A percentile compares a stretch with the other conserved stretches of the same genome.
Evolutionary conservation across 2,797 vertebrate species (phyloP).

Genomic region (Hozukius guyotensis): DNA sequence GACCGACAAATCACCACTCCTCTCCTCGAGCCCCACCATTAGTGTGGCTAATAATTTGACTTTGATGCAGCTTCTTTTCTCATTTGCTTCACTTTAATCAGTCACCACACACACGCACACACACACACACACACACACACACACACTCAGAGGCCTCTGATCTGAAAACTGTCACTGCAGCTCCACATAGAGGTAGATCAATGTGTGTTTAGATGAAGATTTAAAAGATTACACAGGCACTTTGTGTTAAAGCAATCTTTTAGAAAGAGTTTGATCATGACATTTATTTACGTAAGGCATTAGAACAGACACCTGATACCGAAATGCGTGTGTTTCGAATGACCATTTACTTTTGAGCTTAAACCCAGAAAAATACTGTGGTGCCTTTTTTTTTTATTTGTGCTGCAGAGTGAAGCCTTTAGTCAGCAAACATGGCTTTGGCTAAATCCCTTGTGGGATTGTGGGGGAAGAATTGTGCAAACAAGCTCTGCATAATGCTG

Average conservation of each 20-base stretch:
- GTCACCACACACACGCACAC: neutral
- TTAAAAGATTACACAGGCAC: neutral
- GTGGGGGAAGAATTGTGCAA: conserved; percentile 25
- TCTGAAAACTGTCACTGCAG: conserved; percentile 16
- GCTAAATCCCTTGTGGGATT: conserved; percentile 33
- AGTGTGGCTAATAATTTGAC: conserved; percentile 2
- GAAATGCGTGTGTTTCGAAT: neutral
- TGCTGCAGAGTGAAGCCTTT: conserved; percentile 35
- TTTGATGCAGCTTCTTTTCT: conserved; percentile 26
- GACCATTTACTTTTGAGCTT: conserved; percentile 19
- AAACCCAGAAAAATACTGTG: neutral
- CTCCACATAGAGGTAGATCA: conserved; percentile 15
- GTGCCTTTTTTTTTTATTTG: conserved; percentile 28
- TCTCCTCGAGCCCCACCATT: neutral
- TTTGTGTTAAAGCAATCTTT: conserved; percentile 5
- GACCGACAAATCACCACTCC: neutral
- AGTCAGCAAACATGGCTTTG: conserved; percentile 55
- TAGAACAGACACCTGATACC: neutral
- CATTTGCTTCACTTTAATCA: conserved; percentile 43
- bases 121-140: neutral
- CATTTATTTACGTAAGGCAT: neutral
- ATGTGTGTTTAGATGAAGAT: conserved; percentile 22
- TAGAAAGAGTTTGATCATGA: neutral
- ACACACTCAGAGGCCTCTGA: neutral
- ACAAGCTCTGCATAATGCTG: conserved; percentile 33